Evolutionary conservation across 2,888 invertebrate species (phyloP).

Genomic region (Dasysyrphus albostriatus): DNA sequence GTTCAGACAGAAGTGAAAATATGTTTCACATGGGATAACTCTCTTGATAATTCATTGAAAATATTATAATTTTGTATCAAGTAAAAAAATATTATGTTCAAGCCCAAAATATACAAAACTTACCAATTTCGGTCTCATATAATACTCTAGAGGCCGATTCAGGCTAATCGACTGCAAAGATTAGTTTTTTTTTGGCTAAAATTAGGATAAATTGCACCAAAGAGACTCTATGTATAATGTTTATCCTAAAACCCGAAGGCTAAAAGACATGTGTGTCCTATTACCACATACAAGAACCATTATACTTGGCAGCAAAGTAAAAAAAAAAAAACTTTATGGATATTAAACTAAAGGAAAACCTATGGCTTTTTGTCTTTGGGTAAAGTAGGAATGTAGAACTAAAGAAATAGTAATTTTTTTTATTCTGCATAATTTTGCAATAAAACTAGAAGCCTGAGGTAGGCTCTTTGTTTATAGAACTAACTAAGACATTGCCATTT

Average conservation of each 20-base stretch:
- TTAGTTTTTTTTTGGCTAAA: conserved; percentile 4
- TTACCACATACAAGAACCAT: conserved; percentile 11
- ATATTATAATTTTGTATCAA: background rate
- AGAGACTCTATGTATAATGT: conserved; percentile 14
- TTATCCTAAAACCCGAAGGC: background rate
- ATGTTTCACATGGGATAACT: background rate
- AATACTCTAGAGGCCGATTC: conserved; percentile 7
- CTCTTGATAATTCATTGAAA: background rate
- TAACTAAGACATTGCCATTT: too few relatives aligned
- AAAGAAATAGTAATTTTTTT: background rate
- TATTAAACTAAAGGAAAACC: background rate
- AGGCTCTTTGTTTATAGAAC: too few relatives aligned
- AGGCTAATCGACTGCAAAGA: conserved; percentile 17
- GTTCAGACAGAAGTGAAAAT: background rate
- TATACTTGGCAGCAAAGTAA: background rate
- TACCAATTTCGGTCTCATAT: background rate
- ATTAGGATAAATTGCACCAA: conserved; percentile 6
- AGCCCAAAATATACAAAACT: background rate
- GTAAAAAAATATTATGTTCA: background rate
- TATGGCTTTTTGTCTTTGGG: background rate
- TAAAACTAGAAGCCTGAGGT: background rate
- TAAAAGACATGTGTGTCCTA: conserved; percentile 3
- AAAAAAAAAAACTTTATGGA: background rate
- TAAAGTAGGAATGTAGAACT: background rate
- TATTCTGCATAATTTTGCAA: background rate